Conservation (phyloP, 2,113 vertebrate genomes). For the Saiga tatarica region DNA sequence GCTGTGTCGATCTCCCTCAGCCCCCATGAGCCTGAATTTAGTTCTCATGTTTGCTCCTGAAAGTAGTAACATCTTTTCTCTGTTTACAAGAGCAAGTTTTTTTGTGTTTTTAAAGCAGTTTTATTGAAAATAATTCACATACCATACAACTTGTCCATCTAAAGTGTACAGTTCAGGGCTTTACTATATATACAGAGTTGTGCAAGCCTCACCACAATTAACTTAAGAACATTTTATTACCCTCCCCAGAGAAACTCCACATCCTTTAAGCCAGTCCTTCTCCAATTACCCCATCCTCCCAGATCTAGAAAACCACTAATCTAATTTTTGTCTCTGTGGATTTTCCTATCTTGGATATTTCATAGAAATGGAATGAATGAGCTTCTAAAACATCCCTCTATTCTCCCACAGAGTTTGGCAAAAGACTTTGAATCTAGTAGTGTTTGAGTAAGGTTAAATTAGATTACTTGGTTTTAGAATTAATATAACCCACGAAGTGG, state of each 20-base stretch:
- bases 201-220: not conserved
- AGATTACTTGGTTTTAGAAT: not conserved
- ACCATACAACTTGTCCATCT: not conserved
- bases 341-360: not conserved
- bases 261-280: not conserved
- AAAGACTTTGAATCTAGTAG: not conserved
- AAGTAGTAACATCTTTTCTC: not conserved
- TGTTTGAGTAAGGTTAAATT: not conserved
- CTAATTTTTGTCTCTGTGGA: not conserved
- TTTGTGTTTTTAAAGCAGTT: not conserved
- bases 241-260: not conserved
- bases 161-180: not conserved
- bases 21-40: not conserved
- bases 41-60: not conserved
- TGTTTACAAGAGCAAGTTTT: not conserved
- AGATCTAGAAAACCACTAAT: not conserved
- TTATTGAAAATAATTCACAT: not conserved
- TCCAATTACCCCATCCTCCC: not conserved
- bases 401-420: not conserved
- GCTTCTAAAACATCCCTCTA: not conserved
- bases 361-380: not conserved
- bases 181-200: not conserved
- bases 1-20: not conserved
- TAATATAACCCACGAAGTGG: not conserved
- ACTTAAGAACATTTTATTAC: not conserved